Conservation (phyloP, 2,797 vertebrate genomes). For the Poecilia wingei region DNA sequence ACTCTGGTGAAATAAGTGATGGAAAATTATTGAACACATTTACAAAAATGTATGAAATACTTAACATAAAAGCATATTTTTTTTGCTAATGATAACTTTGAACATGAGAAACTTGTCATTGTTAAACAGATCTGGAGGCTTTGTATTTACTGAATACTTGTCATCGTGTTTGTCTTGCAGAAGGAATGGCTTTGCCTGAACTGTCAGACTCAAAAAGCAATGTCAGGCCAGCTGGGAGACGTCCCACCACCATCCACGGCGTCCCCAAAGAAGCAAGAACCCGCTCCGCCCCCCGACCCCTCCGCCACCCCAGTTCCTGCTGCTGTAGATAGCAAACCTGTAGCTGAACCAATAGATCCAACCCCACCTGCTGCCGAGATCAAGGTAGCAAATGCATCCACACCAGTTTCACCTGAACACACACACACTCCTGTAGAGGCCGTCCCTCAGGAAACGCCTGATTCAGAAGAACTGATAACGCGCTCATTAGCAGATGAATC, state of each 20-base stretch:
- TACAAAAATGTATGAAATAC: background rate
- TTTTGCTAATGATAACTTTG: background rate
- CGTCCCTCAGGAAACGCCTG: conserved; percentile 37
- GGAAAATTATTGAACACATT: background rate
- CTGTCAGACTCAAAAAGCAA: conserved; percentile 95
- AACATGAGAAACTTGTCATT: background rate
- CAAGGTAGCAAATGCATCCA: conserved; percentile 57
- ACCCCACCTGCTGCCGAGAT: conserved; percentile 61
- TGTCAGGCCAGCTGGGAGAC: conserved; percentile 91
- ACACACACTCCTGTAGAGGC: conserved; percentile 34
- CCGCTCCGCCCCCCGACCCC: conserved; percentile 64
- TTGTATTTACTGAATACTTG: background rate
- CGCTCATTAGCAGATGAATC: conserved; percentile 26
- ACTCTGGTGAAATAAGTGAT: background rate
- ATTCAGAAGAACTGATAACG: conserved; percentile 50
- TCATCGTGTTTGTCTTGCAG: conserved; percentile 77
- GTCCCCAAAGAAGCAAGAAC: conserved; percentile 72
- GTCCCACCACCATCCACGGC: conserved; percentile 67
- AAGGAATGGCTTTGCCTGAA: conserved; percentile 99
- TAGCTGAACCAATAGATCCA: conserved; percentile 71
- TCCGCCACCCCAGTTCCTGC: conserved; percentile 57
- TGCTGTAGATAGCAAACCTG: conserved; percentile 73
- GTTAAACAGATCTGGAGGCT: background rate
- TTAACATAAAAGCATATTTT: background rate
- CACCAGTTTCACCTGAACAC: conserved; percentile 36